Evolutionary conservation across 1,140 invertebrate species (phyloP).

Genomic region (Bactericera cockerelli): DNA sequence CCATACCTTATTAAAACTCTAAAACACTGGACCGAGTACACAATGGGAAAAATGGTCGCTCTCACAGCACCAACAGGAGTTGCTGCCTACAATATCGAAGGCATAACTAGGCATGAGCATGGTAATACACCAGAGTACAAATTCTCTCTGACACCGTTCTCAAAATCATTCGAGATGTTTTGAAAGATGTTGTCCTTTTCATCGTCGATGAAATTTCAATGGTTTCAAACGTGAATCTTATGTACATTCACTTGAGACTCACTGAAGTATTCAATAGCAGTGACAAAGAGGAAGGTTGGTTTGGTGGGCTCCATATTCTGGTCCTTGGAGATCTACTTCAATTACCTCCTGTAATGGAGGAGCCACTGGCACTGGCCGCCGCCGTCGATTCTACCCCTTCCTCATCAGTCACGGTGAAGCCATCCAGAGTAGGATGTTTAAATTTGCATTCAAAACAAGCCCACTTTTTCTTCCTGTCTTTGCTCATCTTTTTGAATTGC

Average conservation of each 20-base stretch:
- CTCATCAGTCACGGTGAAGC: too few relatives aligned
- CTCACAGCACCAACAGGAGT: conserved; percentile 24
- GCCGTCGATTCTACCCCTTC: too few relatives aligned
- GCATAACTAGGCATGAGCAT: conserved; percentile 22
- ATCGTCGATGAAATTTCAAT: conserved; percentile 28
- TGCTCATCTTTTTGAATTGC: too few relatives aligned
- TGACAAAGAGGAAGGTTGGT: conserved; percentile 18
- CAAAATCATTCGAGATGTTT: conserved; percentile 21
- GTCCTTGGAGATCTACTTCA: conserved; percentile 27
- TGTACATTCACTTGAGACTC: conserved; percentile 18
- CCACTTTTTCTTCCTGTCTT: too few relatives aligned
- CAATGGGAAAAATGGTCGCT: conserved; percentile 19
- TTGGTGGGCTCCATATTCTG: conserved; percentile 16
- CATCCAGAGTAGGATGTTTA: too few relatives aligned
- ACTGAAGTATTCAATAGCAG: conserved; percentile 17
- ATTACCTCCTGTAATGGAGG: conserved; percentile 24
- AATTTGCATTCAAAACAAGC: too few relatives aligned
- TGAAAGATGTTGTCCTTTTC: conserved; percentile 24
- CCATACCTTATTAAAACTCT: conserved; percentile 21
- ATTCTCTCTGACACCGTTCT: conserved; percentile 20
- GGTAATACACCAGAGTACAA: conserved; percentile 20
- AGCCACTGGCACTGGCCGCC: too few relatives aligned
- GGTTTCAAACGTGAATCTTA: conserved; percentile 25
- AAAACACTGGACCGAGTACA: conserved; percentile 17
- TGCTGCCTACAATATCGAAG: conserved; percentile 24